Evolutionary conservation across 2,113 vertebrate species (phyloP).

Genomic region (Proterorhinus semilunaris): DNA sequence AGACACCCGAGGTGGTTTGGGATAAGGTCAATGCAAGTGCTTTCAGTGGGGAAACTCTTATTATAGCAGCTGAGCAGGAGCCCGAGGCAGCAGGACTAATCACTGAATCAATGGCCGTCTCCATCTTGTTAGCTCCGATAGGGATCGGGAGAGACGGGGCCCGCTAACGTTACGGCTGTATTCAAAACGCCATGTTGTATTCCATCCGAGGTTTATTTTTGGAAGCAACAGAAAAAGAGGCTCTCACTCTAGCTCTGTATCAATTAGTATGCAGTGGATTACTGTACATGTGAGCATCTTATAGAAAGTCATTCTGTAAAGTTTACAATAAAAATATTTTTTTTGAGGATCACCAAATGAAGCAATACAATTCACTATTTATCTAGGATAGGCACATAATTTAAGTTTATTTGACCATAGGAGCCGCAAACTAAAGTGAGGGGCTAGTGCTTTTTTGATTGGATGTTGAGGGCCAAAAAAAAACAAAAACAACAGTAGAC

Average conservation of each 20-base stretch:
- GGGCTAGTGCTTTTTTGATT: too few species aligned
- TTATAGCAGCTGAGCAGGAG: slow-evolving; percentile 42
- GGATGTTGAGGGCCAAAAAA: too few species aligned
- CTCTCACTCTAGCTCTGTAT: neutral
- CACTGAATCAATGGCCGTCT: slow-evolving; percentile 38
- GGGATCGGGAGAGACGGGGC: slow-evolving; percentile 15
- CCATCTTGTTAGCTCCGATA: slow-evolving; percentile 29
- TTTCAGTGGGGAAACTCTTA: slow-evolving; percentile 21
- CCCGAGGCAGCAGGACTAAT: slow-evolving; percentile 20
- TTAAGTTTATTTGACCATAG: too few species aligned
- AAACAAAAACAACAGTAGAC: too few species aligned
- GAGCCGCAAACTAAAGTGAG: too few species aligned
- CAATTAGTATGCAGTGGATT: neutral
- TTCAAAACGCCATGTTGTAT: slow-evolving; percentile 17
- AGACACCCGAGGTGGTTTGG: slow-evolving; percentile 17
- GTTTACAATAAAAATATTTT: neutral
- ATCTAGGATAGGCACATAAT: too few species aligned
- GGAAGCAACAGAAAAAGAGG: too few species aligned
- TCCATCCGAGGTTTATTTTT: slow-evolving; percentile 3
- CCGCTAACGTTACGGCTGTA: slow-evolving; percentile 3
- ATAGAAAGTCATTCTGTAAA: neutral
- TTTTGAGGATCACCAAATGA: neutral
- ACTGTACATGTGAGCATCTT: neutral
- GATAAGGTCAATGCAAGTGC: slow-evolving; percentile 23
- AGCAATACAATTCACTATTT: too few species aligned